Percentiles rank a stretch among this genome's conserved stretches.
Conservation (phyloP, 2,797 vertebrate species). For the Diplodus puntazzo region DNA sequence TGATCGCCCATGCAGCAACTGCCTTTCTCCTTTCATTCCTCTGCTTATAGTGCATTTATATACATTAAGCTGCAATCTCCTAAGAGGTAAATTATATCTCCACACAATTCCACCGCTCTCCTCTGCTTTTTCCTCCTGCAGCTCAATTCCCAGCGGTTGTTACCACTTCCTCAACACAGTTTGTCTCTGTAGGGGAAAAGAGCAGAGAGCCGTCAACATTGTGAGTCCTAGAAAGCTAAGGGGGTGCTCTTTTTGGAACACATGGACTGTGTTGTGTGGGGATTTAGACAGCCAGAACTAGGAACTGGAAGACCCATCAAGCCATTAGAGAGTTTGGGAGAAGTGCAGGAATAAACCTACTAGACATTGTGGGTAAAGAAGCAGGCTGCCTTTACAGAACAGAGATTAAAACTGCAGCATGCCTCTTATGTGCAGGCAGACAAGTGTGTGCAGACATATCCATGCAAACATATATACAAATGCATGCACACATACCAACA, state of each 20-base stretch:
- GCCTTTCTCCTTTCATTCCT: conserved; percentile 48
- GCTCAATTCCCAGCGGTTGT: conserved; percentile 64
- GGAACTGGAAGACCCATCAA: conserved; percentile 54
- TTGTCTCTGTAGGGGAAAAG: conserved; percentile 56
- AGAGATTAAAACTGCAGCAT: conserved; percentile 15
- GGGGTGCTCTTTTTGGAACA: conserved; percentile 38
- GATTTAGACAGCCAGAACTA: conserved; percentile 45
- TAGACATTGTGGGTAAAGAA: conserved; percentile 38
- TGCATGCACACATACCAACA: not conserved
- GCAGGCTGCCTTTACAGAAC: conserved; percentile 13
- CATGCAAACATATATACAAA: conserved; percentile 6
- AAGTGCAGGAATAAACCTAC: conserved; percentile 43
- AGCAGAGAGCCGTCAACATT: conserved; percentile 48
- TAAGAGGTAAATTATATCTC: conserved; percentile 80
- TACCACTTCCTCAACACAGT: conserved; percentile 60
- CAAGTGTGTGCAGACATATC: conserved; percentile 13
- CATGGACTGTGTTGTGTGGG: conserved; percentile 21
- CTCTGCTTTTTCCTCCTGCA: conserved; percentile 54
- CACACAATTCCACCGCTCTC: conserved; percentile 70
- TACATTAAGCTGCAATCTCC: conserved; percentile 79
- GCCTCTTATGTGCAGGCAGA: not conserved
- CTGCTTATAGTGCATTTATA: conserved; percentile 75
- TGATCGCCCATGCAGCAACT: conserved; percentile 53
- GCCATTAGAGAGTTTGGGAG: conserved; percentile 51
- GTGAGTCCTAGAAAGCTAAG: conserved; percentile 55